A percentile compares a stretch with the other conserved stretches of the same genome.
Conservation (phyloP, 2,888 invertebrate species). For the Ctena decussata region DNA sequence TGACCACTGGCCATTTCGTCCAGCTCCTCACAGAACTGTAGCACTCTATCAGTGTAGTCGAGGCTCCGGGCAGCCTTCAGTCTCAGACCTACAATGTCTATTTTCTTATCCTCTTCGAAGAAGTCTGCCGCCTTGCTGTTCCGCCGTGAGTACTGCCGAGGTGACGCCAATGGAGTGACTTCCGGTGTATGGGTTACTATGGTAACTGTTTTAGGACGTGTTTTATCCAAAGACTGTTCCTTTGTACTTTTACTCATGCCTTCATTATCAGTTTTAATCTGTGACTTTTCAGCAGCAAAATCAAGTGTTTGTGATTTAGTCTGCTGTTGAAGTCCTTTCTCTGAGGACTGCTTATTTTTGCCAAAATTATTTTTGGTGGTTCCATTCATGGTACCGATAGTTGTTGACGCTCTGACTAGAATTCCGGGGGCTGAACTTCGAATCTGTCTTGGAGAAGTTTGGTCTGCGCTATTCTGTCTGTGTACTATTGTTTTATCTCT, state of each 20-base stretch:
- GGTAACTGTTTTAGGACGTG: slow-evolving; percentile 6
- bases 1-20: slow-evolving; percentile 47
- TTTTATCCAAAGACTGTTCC: not conserved
- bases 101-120: slow-evolving; percentile 70
- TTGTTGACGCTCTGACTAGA: not conserved
- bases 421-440: not conserved
- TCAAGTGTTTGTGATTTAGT: not conserved
- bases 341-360: not conserved
- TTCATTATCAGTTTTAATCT: not conserved
- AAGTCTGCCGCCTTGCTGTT: slow-evolving; percentile 61
- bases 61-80: slow-evolving; percentile 62
- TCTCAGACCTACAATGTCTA: slow-evolving; percentile 61
- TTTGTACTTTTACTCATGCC: not conserved
- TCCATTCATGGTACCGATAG: not conserved
- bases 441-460: not conserved
- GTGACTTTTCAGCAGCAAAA: not conserved
- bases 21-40: slow-evolving; percentile 64
- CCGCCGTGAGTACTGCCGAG: slow-evolving; percentile 43
- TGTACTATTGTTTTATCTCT: not conserved
- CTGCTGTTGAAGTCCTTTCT: no score
- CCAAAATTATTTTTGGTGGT: not conserved
- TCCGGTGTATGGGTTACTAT: not conserved
- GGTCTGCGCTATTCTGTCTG: not conserved
- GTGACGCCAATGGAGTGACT: slow-evolving; percentile 39
- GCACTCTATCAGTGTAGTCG: slow-evolving; percentile 65